These are phyloP conservation scores for Drosophila insularis DNA, from an alignment of 1,140 invertebrate species.

Conservation along the genomic window DNA sequence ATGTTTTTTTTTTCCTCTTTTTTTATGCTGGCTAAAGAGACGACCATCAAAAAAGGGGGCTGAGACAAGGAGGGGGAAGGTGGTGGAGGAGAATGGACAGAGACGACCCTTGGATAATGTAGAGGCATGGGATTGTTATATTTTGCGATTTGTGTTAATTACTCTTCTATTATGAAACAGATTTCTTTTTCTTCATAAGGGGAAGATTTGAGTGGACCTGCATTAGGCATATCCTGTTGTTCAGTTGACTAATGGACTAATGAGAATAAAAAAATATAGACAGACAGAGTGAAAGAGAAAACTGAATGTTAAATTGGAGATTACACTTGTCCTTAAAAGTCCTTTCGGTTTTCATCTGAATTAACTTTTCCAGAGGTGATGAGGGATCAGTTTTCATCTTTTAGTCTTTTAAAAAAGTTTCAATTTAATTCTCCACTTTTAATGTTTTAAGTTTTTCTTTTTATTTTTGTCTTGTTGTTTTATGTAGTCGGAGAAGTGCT, in stretches of 20 bases:
- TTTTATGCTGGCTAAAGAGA: slow-evolving; percentile 40
- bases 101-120: background rate
- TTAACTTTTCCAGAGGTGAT: no score
- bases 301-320: background rate
- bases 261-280: background rate
- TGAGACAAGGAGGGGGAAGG: background rate
- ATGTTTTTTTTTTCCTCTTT: slow-evolving; percentile 14
- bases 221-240: slow-evolving; percentile 10
- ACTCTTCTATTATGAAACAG: slow-evolving; percentile 65
- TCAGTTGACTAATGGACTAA: background rate
- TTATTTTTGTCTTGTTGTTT: no score
- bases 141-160: slow-evolving; percentile 80
- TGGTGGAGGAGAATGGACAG: slow-evolving; percentile 30
- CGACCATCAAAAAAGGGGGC: background rate
- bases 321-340: background rate
- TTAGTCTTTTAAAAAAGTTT: no score
- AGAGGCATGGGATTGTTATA: slow-evolving; percentile 61
- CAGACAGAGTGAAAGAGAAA: background rate
- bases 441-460: no score
- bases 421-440: no score
- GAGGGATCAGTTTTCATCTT: no score
- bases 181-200: background rate
- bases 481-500: no score
- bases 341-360: no score
- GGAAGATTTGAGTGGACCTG: slow-evolving; percentile 1